Evolutionary conservation across 2,113 vertebrate species (phyloP).

Genomic region (Tachuris rubrigastra): DNA sequence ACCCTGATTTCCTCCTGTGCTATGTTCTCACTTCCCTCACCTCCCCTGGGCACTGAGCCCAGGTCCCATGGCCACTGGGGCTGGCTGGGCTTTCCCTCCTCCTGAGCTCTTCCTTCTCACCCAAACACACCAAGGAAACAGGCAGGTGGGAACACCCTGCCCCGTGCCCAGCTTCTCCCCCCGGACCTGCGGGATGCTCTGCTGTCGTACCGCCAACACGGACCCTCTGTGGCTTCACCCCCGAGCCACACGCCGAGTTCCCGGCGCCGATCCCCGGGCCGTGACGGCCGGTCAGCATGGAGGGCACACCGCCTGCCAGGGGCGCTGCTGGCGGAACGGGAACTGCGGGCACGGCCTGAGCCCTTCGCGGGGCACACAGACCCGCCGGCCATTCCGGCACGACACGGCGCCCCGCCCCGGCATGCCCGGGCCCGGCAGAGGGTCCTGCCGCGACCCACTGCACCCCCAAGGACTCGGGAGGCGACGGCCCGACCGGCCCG

Average conservation of each 20-base stretch:
- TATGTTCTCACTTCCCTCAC: not conserved
- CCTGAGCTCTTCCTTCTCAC: not conserved
- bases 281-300: fast-evolving
- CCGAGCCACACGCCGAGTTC: fast-evolving
- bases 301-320: not conserved
- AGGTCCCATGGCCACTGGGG: fast-evolving
- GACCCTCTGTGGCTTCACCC: not conserved
- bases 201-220: not conserved
- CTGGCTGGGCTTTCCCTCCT: not conserved
- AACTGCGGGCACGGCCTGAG: fast-evolving
- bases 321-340: not conserved
- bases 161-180: not conserved
- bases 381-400: not conserved
- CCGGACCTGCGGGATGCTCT: fast-evolving
- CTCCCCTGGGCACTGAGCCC: not conserved
- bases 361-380: no score
- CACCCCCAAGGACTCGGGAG: fast-evolving
- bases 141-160: no score
- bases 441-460: fast-evolving
- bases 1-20: not conserved
- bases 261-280: no score
- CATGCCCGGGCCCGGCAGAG: no score
- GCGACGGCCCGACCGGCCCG: fast-evolving
- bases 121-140: no score
- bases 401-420: not conserved